A percentile compares a stretch with the other conserved stretches of the same genome.
Evolutionary conservation across 2,113 vertebrate genomes (phyloP).

Genomic region (Archilochus colubris): DNA sequence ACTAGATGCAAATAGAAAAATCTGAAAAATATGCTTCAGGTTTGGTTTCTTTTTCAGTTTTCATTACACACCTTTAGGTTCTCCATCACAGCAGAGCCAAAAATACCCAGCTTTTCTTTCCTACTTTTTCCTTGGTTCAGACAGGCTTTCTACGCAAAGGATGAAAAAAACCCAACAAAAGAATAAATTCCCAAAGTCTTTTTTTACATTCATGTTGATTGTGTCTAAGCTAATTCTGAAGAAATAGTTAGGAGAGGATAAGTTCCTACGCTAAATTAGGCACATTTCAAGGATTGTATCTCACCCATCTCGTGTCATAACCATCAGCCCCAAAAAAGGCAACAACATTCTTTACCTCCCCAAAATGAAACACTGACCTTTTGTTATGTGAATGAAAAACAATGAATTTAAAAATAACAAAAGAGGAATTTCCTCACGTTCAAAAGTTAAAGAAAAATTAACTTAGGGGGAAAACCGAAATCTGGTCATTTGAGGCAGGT

Average conservation of each 20-base stretch:
- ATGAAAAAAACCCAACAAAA: neutral
- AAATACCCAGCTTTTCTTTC: rapidly evolving
- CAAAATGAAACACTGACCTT: neutral
- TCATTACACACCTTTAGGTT: neutral
- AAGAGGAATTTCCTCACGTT: neutral
- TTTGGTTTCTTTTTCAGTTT: neutral
- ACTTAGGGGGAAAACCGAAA: neutral
- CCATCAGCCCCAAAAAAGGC: neutral
- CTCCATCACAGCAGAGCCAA: neutral
- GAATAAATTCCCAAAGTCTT: neutral
- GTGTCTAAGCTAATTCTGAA: neutral
- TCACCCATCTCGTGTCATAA: neutral
- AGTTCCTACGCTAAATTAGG: neutral
- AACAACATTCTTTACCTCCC: neutral
- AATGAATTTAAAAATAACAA: neutral
- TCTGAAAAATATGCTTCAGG: neutral
- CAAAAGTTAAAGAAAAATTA: neutral
- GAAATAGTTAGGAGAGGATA: neutral
- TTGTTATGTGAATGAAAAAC: neutral
- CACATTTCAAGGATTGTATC: neutral
- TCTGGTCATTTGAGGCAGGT: neutral
- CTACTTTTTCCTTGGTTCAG: neutral
- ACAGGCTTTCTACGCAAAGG: neutral
- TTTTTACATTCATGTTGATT: neutral
- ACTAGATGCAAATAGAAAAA: neutral